These are phyloP conservation scores for Gastracanthus pulcherrimus DNA, from an alignment of 2,888 invertebrate genomes.

Conservation along the genomic window DNA sequence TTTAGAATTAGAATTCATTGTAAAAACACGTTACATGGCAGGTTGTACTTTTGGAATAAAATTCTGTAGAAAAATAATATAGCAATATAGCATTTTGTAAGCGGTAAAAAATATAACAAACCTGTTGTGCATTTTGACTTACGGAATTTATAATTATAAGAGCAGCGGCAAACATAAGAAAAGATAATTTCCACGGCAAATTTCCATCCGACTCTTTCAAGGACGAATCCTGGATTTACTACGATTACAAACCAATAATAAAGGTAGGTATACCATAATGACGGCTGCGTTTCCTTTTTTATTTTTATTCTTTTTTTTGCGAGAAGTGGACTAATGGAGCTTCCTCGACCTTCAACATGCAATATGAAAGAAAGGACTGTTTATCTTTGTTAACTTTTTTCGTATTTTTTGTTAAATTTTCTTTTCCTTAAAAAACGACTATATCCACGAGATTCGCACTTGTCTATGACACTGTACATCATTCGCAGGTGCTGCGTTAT, in stretches of 20 bases:
- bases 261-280: conserved; percentile 48
- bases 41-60: conserved; percentile 22
- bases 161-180: not conserved
- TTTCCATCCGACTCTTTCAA: conserved; percentile 45
- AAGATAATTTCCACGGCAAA: not conserved
- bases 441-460: conserved; percentile 53
- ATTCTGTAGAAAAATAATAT: not conserved
- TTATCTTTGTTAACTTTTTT: conserved; percentile 13
- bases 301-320: conserved; percentile 10
- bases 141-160: not conserved
- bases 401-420: conserved; percentile 26
- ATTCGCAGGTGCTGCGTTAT: conserved; percentile 50
- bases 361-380: conserved; percentile 43
- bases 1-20: not conserved
- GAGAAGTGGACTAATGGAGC: conserved; percentile 43
- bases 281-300: conserved; percentile 26
- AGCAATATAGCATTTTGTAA: not conserved
- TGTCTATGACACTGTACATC: conserved; percentile 55
- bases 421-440: conserved; percentile 54
- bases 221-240: conserved; percentile 35
- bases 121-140: conserved; percentile 9
- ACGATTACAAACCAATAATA: conserved; percentile 49
- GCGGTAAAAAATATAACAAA: not conserved
- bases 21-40: not conserved
- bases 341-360: conserved; percentile 25